Conservation (phyloP, 2,888 invertebrate species). For the Sinotaia quadrata region DNA sequence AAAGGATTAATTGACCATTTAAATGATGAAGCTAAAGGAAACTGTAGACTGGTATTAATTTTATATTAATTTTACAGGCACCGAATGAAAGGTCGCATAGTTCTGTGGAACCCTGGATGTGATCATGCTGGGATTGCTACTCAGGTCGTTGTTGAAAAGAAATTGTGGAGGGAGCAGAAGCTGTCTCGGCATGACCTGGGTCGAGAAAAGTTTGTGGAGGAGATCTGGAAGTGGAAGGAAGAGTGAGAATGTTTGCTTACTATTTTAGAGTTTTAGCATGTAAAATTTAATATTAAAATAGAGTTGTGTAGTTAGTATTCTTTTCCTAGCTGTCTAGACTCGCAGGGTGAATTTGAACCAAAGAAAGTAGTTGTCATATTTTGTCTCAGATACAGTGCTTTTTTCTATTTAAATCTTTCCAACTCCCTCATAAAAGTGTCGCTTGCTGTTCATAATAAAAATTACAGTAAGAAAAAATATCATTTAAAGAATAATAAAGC, state of each 20-base stretch:
- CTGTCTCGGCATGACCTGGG: slow-evolving; percentile 95
- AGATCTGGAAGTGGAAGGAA: slow-evolving; percentile 96
- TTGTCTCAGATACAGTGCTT: too few species aligned
- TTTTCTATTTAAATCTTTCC: too few species aligned
- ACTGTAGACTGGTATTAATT: not conserved
- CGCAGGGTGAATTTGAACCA: too few species aligned
- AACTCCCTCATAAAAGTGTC: too few species aligned
- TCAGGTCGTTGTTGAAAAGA: slow-evolving; percentile 98
- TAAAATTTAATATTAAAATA: too few species aligned
- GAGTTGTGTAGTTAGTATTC: too few species aligned
- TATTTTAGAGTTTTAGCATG: too few species aligned
- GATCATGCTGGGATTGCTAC: slow-evolving; percentile 99
- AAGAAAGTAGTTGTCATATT: too few species aligned
- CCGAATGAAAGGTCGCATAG: slow-evolving; percentile 88
- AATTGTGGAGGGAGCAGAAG: slow-evolving; percentile 88
- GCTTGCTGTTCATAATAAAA: too few species aligned
- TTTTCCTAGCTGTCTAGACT: too few species aligned
- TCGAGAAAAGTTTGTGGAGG: slow-evolving; percentile 90
- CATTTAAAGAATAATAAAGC: too few species aligned
- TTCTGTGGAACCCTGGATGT: slow-evolving; percentile 97
- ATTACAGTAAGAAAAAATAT: too few species aligned
- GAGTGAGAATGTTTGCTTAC: slow-evolving; percentile 81
- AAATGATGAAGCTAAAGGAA: not conserved
- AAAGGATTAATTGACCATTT: not conserved
- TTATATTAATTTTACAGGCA: slow-evolving; percentile 76